Percentiles rank a stretch among this genome's conserved stretches.
These are phyloP conservation scores for Miniopterus natalensis DNA, from an alignment of 2,113 vertebrate species.

Conservation along the genomic window DNA sequence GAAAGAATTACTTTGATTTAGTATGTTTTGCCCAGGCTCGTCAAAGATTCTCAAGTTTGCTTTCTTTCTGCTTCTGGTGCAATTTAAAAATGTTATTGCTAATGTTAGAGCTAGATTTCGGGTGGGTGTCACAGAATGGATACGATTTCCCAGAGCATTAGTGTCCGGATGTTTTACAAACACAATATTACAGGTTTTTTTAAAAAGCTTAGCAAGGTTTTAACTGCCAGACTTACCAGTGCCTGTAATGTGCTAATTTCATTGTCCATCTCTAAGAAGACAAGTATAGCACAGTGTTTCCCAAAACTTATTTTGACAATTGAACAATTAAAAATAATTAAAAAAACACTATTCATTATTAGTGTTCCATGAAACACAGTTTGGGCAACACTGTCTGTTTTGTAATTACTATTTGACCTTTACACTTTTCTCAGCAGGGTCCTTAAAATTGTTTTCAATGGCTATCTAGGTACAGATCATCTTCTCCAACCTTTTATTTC, in stretches of 20 bases:
- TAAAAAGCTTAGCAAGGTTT: not conserved
- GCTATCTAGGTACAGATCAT: not conserved
- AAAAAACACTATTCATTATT: not conserved
- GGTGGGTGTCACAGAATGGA: not conserved
- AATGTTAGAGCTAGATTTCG: not conserved
- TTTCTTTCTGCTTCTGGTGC: not conserved
- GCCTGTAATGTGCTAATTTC: not conserved
- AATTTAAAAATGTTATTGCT: conserved; percentile 30
- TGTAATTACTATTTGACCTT: conserved; percentile 5
- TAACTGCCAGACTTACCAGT: not conserved
- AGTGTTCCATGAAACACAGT: not conserved
- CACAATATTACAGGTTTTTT: not conserved
- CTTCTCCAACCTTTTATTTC: not conserved
- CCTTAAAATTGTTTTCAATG: not conserved
- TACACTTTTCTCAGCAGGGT: not conserved
- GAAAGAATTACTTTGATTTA: conserved; percentile 42
- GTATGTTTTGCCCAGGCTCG: not conserved
- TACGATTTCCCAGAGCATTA: not conserved
- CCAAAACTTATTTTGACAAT: conserved; percentile 17
- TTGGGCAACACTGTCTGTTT: not conserved
- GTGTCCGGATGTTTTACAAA: not conserved
- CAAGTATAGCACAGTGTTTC: not conserved
- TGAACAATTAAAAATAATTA: not conserved
- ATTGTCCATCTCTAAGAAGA: not conserved
- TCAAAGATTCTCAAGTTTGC: conserved; percentile 38